phyloP scores from a whole-genome alignment of 1,140 invertebrate genomes.

The Oedothorax gibbosus region DNA sequence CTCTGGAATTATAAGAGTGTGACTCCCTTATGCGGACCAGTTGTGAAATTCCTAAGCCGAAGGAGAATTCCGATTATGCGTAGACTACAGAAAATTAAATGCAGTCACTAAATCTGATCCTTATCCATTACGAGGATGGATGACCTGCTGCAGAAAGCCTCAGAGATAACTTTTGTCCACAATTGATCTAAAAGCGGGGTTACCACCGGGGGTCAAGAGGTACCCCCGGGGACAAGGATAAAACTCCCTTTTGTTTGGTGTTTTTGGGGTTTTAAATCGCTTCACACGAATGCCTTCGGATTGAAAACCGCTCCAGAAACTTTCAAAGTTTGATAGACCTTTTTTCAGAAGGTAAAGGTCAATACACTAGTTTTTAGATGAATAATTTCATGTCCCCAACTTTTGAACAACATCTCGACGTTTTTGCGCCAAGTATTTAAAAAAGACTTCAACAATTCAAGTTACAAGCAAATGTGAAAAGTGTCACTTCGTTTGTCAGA shows the following conservation, averaged over 20 bases:
- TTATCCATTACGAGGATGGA: conserved; percentile 72
- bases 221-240: background rate
- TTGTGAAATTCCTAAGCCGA: conserved; percentile 71
- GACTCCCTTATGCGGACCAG: conserved; percentile 68
- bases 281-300: conserved; percentile 68
- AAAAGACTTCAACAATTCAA: too few relatives aligned
- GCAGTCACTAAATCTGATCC: conserved; percentile 69
- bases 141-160: conserved; percentile 62
- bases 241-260: background rate
- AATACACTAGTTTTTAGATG: conserved; percentile 65
- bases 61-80: conserved; percentile 67
- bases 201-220: conserved; percentile 68
- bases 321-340: conserved; percentile 67
- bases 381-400: conserved; percentile 64
- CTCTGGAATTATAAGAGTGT: conserved; percentile 65
- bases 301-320: conserved; percentile 67
- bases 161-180: background rate
- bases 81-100: too few relatives aligned
- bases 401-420: conserved; percentile 44
- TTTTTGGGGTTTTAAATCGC: conserved; percentile 66
- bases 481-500: too few relatives aligned
- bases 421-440: conserved; percentile 29
- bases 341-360: conserved; percentile 64
- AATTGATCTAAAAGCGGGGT: conserved; percentile 63
- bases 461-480: too few relatives aligned